Conservation (phyloP, 2,113 vertebrate species). For the Catagonus wagneri region DNA sequence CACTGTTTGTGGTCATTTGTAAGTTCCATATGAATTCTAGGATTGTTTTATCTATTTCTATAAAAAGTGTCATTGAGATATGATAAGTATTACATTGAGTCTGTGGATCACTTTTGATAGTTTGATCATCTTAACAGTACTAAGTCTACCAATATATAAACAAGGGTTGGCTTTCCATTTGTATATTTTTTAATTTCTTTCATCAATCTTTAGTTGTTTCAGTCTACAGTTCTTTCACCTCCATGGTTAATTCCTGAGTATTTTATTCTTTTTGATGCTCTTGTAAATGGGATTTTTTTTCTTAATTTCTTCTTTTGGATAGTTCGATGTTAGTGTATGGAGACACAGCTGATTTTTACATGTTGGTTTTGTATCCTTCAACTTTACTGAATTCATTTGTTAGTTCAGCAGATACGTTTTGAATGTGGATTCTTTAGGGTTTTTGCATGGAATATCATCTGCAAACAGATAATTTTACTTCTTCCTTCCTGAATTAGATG, state of each 20-base stretch:
- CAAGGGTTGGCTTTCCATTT: background rate
- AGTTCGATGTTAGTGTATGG: background rate
- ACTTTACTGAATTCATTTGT: background rate
- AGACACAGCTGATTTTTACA: background rate
- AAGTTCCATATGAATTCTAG: background rate
- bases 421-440: background rate
- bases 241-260: background rate
- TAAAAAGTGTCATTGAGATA: background rate
- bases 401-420: background rate
- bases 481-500: background rate
- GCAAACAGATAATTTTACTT: constrained; percentile 1
- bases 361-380: background rate
- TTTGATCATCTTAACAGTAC: background rate
- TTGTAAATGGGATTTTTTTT: background rate
- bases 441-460: background rate
- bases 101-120: background rate
- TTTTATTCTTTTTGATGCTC: background rate
- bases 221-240: background rate
- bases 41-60: background rate
- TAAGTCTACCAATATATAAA: background rate
- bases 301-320: background rate
- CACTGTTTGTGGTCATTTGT: background rate
- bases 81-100: background rate
- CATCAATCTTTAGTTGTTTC: background rate
- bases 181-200: background rate